Conservation (phyloP, 2,797 vertebrate genomes). For the Aplochiton taeniatus region DNA sequence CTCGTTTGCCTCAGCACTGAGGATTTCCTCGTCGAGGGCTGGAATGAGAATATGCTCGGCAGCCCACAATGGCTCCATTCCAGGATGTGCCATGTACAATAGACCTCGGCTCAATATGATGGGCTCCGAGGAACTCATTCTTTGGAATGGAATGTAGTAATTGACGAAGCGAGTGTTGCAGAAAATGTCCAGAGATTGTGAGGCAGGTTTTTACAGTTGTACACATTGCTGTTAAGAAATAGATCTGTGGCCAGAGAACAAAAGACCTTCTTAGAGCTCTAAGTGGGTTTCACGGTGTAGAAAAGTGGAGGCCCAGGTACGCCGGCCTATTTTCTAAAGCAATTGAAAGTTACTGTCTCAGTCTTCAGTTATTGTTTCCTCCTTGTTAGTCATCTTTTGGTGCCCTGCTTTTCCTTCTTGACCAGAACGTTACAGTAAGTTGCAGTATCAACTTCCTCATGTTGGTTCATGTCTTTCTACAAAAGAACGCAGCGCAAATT, state of each 20-base stretch:
- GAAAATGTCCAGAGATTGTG: constrained; percentile 50
- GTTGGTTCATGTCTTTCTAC: constrained; percentile 62
- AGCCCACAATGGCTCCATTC: constrained; percentile 58
- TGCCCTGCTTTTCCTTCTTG: constrained; percentile 33
- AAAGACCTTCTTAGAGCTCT: constrained; percentile 33
- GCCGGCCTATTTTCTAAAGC: constrained; percentile 37
- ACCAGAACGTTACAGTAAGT: constrained; percentile 30
- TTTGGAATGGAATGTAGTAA: constrained; percentile 51
- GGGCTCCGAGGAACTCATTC: constrained; percentile 52
- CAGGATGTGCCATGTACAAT: constrained; percentile 62
- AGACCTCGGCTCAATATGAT: constrained; percentile 56
- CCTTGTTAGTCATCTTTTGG: constrained; percentile 28
- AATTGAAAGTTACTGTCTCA: constrained; percentile 49
- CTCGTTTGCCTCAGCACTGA: constrained; percentile 42
- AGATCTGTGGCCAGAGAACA: constrained; percentile 45
- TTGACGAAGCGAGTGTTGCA: constrained; percentile 50
- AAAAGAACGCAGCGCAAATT: constrained; percentile 50
- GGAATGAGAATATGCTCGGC: constrained; percentile 57
- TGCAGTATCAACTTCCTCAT: constrained; percentile 36
- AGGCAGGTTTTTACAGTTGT: constrained; percentile 42
- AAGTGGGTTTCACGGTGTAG: constrained; percentile 46
- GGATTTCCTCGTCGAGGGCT: constrained; percentile 58
- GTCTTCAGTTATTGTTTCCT: constrained; percentile 11
- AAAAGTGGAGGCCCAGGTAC: constrained; percentile 18
- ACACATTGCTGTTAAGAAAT: constrained; percentile 46